Percentiles rank a stretch among this genome's conserved stretches.
phyloP scores from a whole-genome alignment of 2,113 vertebrate species.

The Dryoscopus gambensis region DNA sequence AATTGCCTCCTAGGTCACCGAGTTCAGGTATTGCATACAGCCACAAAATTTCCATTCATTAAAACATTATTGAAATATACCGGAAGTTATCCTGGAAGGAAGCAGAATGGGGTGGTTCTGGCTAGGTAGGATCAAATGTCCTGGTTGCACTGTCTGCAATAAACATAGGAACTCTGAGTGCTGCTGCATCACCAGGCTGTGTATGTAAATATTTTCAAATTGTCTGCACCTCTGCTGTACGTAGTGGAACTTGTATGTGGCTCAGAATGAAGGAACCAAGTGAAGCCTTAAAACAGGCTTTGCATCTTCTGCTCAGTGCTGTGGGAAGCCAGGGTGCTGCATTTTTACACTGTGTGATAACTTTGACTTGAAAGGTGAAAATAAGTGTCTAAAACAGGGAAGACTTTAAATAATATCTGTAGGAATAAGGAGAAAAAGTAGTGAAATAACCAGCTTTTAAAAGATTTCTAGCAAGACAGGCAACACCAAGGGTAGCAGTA shows the following conservation, averaged over 20 bases:
- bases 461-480: neutral
- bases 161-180: neutral
- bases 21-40: neutral
- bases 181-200: neutral
- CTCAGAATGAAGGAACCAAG: neutral
- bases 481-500: neutral
- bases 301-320: neutral
- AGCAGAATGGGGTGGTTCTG: neutral
- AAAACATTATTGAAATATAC: neutral
- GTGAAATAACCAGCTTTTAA: neutral
- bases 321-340: neutral
- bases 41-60: neutral
- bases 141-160: neutral
- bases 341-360: neutral
- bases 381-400: neutral
- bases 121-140: neutral
- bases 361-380: neutral
- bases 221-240: neutral
- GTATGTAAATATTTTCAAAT: neutral
- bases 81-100: neutral
- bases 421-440: neutral
- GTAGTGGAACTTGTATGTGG: neutral
- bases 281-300: neutral
- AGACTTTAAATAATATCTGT: neutral
- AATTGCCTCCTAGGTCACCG: neutral